Evolutionary conservation across 1,140 invertebrate species (phyloP), one percentile per base, ranked within the genome.

Genomic region (Drosophila pallidifrons): DNA sequence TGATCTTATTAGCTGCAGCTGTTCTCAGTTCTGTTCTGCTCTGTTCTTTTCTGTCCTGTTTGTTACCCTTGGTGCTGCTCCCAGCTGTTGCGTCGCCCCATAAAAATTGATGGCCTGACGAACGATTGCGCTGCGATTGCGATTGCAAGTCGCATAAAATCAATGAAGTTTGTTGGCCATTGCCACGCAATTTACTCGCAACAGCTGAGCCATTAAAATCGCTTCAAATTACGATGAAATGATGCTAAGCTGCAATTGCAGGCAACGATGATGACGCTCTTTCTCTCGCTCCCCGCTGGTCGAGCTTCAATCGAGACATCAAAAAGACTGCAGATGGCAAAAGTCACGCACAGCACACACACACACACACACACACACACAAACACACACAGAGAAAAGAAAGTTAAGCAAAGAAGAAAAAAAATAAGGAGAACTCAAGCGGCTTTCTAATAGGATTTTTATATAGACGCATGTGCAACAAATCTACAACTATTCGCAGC

Each of bases 41-140:
- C 20, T 25, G 3, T 43, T 15, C 49, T 52, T 55, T 38, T 51
- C 25, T 46, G 16, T 47, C 11, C 28, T 52, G 41, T 57, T 43
- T 70, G 35, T 41, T 67, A 63, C 47, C 8, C 35, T 25, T 25
- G 20, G 20, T 75, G 63, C 20, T 52, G 16, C 35, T 51, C 30
- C 30, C 54, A 76, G 72, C 80, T 82, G 70, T 82, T 76, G 72
- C 72, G 65, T 35, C 20, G 35, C 43, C 25, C n/a, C 47, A 80
- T 83, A 83, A 83, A 83, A 83, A 83, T 83, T 77, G 81, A 83
- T 83, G 79, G 77, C 58, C 81, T 47, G 49, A 46, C 59, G 68
- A 61, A 60, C 67, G 63, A 72, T 77, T 78, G 75, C 60, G 75
- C 49, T 63, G 67, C 67, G 61, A 72, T 77, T 78, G 75, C 60